These are phyloP conservation scores for Eulacestoma nigropectus DNA, from an alignment of 2,113 vertebrate genomes.

Conservation along the genomic window DNA sequence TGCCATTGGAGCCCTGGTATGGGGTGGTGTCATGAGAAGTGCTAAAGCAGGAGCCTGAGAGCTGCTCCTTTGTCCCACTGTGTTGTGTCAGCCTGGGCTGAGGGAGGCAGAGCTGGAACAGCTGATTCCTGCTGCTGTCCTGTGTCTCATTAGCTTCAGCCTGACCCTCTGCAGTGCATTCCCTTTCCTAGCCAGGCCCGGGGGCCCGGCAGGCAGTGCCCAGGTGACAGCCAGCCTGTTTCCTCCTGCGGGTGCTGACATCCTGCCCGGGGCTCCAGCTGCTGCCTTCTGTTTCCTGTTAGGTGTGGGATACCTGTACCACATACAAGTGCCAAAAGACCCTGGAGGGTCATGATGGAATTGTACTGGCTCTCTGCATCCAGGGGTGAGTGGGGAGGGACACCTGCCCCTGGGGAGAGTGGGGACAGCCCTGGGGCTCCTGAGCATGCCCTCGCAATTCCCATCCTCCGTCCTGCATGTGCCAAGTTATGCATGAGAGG, in stretches of 20 bases:
- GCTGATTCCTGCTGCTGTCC: not conserved
- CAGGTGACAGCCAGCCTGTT: not conserved
- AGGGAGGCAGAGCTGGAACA: not conserved
- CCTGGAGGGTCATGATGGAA: slow-evolving; percentile 95
- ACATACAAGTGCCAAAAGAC: slow-evolving; percentile 99
- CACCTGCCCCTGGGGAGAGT: not conserved
- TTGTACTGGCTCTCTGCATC: slow-evolving; percentile 96
- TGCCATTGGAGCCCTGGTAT: not conserved
- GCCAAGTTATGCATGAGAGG: not conserved
- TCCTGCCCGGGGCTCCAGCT: not conserved
- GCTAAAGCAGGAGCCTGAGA: not conserved
- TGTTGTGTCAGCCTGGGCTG: not conserved
- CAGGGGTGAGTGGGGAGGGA: slow-evolving; percentile 82
- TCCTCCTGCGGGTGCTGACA: not conserved
- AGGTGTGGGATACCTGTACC: slow-evolving; percentile 99
- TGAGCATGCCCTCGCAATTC: not conserved
- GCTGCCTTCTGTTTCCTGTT: slow-evolving; percentile 34
- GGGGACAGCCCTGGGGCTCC: not conserved
- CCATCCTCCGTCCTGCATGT: not conserved
- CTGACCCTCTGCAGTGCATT: not conserved
- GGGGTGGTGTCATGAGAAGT: not conserved
- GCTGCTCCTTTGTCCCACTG: not conserved
- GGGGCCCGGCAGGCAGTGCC: slow-evolving; percentile 22
- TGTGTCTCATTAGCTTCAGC: not conserved
- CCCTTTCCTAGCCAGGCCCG: not conserved